A percentile compares a stretch with the other conserved stretches of the same genome.
Conservation (phyloP, 2,888 invertebrate species). For the Pristionchus entomophagus region DNA sequence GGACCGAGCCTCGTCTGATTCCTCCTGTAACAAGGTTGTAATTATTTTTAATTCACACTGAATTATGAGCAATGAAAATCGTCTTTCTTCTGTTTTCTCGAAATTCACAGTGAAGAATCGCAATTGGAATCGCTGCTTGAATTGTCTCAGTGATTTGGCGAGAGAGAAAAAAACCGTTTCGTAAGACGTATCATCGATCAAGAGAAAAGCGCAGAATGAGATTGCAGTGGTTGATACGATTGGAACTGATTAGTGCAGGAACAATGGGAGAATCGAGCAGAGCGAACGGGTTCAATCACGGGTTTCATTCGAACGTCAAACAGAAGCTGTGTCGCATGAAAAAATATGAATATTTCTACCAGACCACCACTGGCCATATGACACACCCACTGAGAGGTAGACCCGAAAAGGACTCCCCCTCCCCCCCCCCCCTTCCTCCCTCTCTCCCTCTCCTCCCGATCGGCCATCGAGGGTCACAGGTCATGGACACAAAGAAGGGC, state of each 20-base stretch:
- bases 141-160: too few species aligned
- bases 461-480: constrained; percentile 25
- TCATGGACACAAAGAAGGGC: background rate
- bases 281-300: too few species aligned
- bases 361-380: background rate
- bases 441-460: background rate
- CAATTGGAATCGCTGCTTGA: too few species aligned
- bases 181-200: too few species aligned
- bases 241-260: background rate
- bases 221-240: background rate
- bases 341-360: background rate
- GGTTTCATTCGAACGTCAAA: background rate
- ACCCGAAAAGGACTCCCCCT: background rate
- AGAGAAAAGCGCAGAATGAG: too few species aligned
- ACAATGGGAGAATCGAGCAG: background rate
- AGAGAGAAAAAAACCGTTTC: too few species aligned
- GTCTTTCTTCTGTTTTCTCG: too few species aligned
- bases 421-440: background rate
- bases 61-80: too few species aligned
- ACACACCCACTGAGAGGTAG: constrained; percentile 8
- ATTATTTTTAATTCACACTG: background rate
- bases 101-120: too few species aligned
- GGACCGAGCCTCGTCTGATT: constrained; percentile 65
- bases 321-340: background rate
- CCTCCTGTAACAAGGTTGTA: constrained; percentile 55